A percentile compares a stretch with the other conserved stretches of the same genome.
Conservation (phyloP, 1,140 invertebrate genomes). For the Drosophila saltans region DNA sequence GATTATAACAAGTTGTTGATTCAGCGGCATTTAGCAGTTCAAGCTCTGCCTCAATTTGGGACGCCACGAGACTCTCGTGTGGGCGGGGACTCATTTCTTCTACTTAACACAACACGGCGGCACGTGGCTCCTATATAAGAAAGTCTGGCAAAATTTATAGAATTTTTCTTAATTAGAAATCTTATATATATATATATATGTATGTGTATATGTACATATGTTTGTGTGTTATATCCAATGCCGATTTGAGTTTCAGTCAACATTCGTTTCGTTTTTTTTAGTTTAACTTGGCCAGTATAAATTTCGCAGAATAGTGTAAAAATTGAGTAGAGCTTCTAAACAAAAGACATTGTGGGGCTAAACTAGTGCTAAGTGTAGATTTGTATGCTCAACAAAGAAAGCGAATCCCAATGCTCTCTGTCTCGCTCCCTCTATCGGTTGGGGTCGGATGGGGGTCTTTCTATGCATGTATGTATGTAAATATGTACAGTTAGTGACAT, state of each 20-base stretch:
- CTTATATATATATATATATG: too few species aligned
- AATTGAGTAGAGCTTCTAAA: constrained; percentile 38
- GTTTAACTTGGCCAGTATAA: background rate
- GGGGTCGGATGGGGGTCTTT: too few species aligned
- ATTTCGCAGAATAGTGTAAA: constrained; percentile 53
- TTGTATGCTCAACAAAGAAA: constrained; percentile 31
- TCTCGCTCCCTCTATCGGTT: constrained; percentile 17
- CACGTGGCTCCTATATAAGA: constrained; percentile 13
- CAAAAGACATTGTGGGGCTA: constrained; percentile 32
- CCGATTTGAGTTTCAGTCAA: constrained; percentile 8
- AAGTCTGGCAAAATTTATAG: constrained; percentile 28
- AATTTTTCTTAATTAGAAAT: constrained; percentile 33
- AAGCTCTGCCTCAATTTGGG: constrained; percentile 10
- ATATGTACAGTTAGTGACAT: constrained; percentile 3
- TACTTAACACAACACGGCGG: background rate
- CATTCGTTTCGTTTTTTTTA: background rate
- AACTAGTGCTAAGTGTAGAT: constrained; percentile 32
- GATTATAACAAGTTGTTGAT: constrained; percentile 39
- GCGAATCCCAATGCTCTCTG: constrained; percentile 5
- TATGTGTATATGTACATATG: too few species aligned
- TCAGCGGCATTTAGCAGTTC: constrained; percentile 21
- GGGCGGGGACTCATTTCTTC: constrained; percentile 58
- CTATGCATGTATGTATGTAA: background rate
- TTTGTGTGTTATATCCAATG: too few species aligned
- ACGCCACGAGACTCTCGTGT: constrained; percentile 39